Base-by-base conservation (phyloP, 2,888 invertebrate species). In the Plebejus melissa region DNA sequence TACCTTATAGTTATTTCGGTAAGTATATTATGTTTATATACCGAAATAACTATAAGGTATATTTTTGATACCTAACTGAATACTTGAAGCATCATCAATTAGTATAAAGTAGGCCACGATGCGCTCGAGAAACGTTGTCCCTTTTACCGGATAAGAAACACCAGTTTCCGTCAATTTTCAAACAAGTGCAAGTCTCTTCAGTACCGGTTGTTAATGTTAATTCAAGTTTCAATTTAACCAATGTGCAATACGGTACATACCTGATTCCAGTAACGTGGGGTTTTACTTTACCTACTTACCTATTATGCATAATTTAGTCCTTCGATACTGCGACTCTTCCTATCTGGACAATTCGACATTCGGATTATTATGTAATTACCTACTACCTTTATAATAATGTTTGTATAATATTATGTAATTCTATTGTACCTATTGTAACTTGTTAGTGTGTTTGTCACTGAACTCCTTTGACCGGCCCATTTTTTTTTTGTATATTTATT, bases 101-200 rank as follows among this genome's bases (percentile, higher is more conserved):
- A 22, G 60, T 60, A 28, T 60, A 60, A 50, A 69, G 22, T 70
- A 70, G 41, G 70, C n/a, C 70, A 70, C n/a, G 70, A 41, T 41
- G 70, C 41, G 7, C 70, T 41, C 41, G 41, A 70, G 70, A 41
- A 22, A 70, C 41, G 38, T 70, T n/a, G 41, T 38, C n/a, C 16
- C 70, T 36, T 38, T 69, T 70, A 70, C 70, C 70, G 70, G 70
- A 70, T 41, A 70, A 70, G 70, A 70, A 70, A 70, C 41, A 41
- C 70, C 70, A 41, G 41, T 70, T 41, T 41, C 70, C 70, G 70
- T n/a, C 70, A 70, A 70, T 70, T 70, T 41, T 70, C 70, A 70
- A 70, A 38, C 69, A 69, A 69, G 69, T 69, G 60, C 60, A 28
- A 60, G 36, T 38, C 70, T 70, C 38, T 70, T 41, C 32, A 5